A percentile compares a stretch with the other conserved stretches of the same genome.
These are phyloP conservation scores for Xiphophorus couchianus DNA, from an alignment of 2,113 vertebrate genomes.

Conservation along the genomic window DNA sequence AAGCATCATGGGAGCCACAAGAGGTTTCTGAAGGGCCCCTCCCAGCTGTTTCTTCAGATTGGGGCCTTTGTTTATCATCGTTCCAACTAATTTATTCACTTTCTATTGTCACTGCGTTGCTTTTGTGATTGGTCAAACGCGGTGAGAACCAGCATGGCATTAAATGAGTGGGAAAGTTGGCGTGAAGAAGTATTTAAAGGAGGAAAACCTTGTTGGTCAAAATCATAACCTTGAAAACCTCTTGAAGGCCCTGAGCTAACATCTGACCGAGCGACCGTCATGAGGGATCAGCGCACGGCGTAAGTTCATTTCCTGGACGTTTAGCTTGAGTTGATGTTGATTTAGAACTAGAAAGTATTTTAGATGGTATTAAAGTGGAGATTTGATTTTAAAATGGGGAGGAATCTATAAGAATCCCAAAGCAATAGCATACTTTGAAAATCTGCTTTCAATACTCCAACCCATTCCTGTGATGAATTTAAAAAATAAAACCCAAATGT, in stretches of 20 bases:
- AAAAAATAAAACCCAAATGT: not conserved
- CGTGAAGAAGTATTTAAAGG: constrained; percentile 67
- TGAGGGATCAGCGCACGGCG: constrained; percentile 77
- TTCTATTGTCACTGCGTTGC: constrained; percentile 67
- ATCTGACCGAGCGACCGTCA: constrained; percentile 40
- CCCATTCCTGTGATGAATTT: not conserved
- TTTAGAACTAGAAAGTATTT: not conserved
- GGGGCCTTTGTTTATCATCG: constrained; percentile 64
- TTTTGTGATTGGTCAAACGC: constrained; percentile 73
- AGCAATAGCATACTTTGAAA: not conserved
- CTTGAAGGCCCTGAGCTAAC: constrained; percentile 23
- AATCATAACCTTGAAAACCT: constrained; percentile 41
- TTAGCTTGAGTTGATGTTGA: not conserved
- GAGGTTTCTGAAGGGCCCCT: constrained; percentile 48
- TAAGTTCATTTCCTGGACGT: constrained; percentile 40
- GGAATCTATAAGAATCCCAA: too few species aligned
- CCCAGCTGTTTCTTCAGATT: constrained; percentile 73
- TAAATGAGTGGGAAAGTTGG: constrained; percentile 53
- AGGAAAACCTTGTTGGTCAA: constrained; percentile 21
- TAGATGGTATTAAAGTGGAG: not conserved
- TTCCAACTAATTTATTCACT: constrained; percentile 71
- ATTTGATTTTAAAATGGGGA: too few species aligned
- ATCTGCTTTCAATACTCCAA: not conserved
- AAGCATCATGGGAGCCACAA: constrained; percentile 49
- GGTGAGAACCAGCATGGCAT: constrained; percentile 77